Evolutionary conservation across 2,888 invertebrate species (phyloP), one percentile per base, ranked within the genome.

Genomic region (Volucella zonaria): DNA sequence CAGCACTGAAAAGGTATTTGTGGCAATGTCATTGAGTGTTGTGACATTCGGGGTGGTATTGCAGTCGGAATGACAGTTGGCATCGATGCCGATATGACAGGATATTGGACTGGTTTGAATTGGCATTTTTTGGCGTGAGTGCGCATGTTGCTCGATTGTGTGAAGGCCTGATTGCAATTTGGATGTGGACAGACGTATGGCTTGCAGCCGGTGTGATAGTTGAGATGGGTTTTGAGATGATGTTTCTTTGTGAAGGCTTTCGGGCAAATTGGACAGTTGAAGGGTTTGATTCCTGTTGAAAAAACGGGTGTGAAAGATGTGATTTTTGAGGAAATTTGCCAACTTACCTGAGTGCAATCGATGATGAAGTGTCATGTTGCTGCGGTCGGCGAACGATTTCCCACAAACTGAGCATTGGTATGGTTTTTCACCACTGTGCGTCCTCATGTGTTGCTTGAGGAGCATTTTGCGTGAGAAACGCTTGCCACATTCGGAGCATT

Each of bases 171-270:
- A 12, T 94, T 94, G 90, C 96, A 97, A 87, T 93, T 93, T 77
- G 89, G 93, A 90, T 93, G 93, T 23, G 94, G 93, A 89, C 95
- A 95, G n/a, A 93, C 93, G 89, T 96, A 96, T 0, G 96, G 96
- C 89, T 96, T 96, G 68, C 95, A 94, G 0, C 96, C 96, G 0
- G 96, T 96, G 90, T 97, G 96, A 89, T 96, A 96, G 91, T 96
- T 96, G 89, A 96, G 93, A 90, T 97, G 96, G 0, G 96, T 96
- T 91, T 96, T 96, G 54, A 97, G 92, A 88, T 97, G 96, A 89
- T 96, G 96, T 88, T 96, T 96, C 92, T 96, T 96, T 51, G 96
- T 96, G 91, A 97, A 97, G 8, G 96, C 95, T 89, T 96, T 96
- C 45, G 92, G 92, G 73, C 92, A 92, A 42, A 92, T 90, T n/a